phyloP scores from a whole-genome alignment of 2,888 invertebrate genomes.

The Protophormia terraenovae region DNA sequence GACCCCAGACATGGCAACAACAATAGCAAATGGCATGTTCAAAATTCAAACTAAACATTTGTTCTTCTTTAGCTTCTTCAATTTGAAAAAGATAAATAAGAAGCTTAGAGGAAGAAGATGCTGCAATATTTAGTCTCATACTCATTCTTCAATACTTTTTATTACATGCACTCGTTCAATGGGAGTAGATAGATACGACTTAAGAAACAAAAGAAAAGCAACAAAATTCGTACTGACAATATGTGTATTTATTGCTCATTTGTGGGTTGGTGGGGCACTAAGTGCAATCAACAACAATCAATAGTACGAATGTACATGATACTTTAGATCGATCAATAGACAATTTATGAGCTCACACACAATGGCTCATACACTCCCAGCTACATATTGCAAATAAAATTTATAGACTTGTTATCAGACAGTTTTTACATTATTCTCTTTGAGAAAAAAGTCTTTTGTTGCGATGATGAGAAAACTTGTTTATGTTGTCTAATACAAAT shows the following conservation, averaged over 20 bases:
- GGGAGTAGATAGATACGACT: conserved; percentile 1
- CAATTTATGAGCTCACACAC: conserved; percentile 70
- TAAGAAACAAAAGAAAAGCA: background rate
- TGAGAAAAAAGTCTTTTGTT: background rate
- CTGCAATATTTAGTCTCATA: conserved; percentile 12
- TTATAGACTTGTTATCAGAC: conserved; percentile 51
- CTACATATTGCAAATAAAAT: conserved; percentile 45
- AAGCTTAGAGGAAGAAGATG: conserved; percentile 42
- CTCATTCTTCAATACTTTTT: conserved; percentile 31
- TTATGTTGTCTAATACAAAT: background rate
- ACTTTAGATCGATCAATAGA: conserved; percentile 64
- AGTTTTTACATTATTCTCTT: background rate
- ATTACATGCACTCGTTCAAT: conserved; percentile 20
- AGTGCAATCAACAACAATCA: conserved; percentile 6
- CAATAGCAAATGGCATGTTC: conserved; percentile 37
- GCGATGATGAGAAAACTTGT: conserved; percentile 21
- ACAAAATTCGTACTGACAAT: conserved; percentile 21
- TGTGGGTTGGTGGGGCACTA: conserved; percentile 42
- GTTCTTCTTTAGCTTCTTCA: conserved; percentile 3
- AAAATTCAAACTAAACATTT: conserved; percentile 10
- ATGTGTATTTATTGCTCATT: conserved; percentile 56
- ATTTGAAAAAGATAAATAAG: conserved; percentile 22
- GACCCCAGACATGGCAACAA: conserved; percentile 18
- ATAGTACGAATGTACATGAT: conserved; percentile 14
- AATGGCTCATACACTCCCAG: too few relatives aligned